These are phyloP conservation scores for Lycodopsis pacificus DNA, from an alignment of 2,797 vertebrate species.

Conservation along the genomic window DNA sequence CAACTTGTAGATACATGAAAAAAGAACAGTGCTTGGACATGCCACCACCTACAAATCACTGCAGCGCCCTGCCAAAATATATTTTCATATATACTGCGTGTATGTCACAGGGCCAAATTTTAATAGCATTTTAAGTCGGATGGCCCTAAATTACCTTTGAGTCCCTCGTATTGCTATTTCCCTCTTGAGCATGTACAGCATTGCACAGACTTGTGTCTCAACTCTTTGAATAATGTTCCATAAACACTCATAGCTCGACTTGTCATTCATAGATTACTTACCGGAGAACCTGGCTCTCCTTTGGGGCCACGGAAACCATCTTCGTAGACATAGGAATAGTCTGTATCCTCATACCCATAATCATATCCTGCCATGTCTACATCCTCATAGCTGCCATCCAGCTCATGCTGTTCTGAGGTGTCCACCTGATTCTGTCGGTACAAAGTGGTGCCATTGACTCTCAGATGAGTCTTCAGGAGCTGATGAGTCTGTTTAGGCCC, in stretches of 20 bases:
- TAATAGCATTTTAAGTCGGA: slow-evolving; percentile 38
- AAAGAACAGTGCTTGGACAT: slow-evolving; percentile 66
- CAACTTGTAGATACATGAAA: slow-evolving; percentile 76
- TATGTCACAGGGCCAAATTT: slow-evolving; percentile 54
- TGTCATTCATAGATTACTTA: slow-evolving; percentile 84
- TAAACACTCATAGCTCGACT: slow-evolving; percentile 7
- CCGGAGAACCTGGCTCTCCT: slow-evolving; percentile 94
- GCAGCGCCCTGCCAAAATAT: slow-evolving; percentile 59
- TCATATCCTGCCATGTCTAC: slow-evolving; percentile 86
- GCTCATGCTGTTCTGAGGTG: slow-evolving; percentile 79
- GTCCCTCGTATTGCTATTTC: slow-evolving; percentile 53
- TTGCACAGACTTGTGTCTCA: slow-evolving; percentile 44
- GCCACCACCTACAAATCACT: slow-evolving; percentile 72
- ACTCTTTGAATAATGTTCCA: slow-evolving; percentile 14
- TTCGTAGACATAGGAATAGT: slow-evolving; percentile 89
- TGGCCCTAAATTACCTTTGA: slow-evolving; percentile 58
- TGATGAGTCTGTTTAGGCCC: slow-evolving; percentile 63
- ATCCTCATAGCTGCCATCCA: slow-evolving; percentile 84
- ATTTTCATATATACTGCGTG: slow-evolving; percentile 42
- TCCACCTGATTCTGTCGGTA: slow-evolving; percentile 84
- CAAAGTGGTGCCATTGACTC: slow-evolving; percentile 83
- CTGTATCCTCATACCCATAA: slow-evolving; percentile 91
- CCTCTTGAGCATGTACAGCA: slow-evolving; percentile 31
- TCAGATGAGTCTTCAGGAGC: slow-evolving; percentile 74
- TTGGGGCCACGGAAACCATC: slow-evolving; percentile 88